phyloP scores from a whole-genome alignment of 1,140 invertebrate genomes.

The Hirudo medicinalis region DNA sequence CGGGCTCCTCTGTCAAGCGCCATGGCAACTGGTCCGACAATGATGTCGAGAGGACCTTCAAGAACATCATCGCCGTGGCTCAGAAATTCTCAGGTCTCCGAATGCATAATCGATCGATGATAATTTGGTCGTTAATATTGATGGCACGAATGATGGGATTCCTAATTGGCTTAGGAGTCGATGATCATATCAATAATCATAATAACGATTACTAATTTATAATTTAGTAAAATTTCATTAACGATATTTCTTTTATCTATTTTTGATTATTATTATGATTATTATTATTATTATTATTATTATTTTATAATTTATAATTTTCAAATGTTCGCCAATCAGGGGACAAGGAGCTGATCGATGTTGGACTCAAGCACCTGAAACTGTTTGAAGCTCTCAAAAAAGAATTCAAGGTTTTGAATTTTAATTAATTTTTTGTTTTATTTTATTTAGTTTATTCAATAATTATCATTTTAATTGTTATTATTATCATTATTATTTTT shows the following conservation, averaged over 20 bases:
- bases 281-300: too few species aligned
- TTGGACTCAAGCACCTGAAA: conserved; percentile 47
- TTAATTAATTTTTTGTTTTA: background rate
- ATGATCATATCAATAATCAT: too few species aligned
- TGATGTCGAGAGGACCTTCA: conserved; percentile 47
- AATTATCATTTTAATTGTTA: background rate
- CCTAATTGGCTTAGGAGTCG: too few species aligned
- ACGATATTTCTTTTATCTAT: too few species aligned
- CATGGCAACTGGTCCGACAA: conserved; percentile 47
- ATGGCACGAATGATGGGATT: too few species aligned
- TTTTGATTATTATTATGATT: too few species aligned
- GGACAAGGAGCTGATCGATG: conserved; percentile 38
- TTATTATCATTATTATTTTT: background rate
- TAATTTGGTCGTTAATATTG: too few species aligned
- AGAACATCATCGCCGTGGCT: conserved; percentile 38
- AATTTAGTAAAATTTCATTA: too few species aligned
- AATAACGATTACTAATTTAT: too few species aligned
- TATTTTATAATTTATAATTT: too few species aligned
- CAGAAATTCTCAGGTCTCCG: conserved; percentile 29
- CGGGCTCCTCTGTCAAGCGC: conserved; percentile 28
- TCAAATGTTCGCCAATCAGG: conserved; percentile 20
- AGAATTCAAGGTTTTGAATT: conserved; percentile 50
- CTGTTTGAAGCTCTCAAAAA: conserved; percentile 51
- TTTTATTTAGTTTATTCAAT: background rate
- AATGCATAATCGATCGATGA: background rate